These are phyloP conservation scores for Habroteleia sp. DNA, from an alignment of 2,888 invertebrate species.

Conservation along the genomic window DNA sequence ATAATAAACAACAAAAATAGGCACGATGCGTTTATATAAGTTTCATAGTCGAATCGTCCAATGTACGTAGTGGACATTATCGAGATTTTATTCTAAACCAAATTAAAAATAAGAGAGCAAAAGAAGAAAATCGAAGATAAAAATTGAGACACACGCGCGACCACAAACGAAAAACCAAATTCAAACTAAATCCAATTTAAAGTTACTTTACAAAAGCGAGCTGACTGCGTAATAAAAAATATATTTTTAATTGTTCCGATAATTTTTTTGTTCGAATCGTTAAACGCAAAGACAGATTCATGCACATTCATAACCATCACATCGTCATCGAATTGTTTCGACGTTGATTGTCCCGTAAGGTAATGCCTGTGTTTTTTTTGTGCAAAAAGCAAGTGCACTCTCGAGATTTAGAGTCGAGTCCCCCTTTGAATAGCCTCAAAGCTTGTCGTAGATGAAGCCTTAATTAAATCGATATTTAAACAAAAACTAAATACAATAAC, in stretches of 20 bases:
- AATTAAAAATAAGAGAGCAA: not conserved
- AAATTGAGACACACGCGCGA: slow-evolving; percentile 52
- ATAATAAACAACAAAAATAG: slow-evolving; percentile 60
- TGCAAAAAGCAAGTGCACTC: slow-evolving; percentile 56
- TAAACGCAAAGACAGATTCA: slow-evolving; percentile 43
- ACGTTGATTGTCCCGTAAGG: slow-evolving; percentile 40
- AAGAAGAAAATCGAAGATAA: too few relatives aligned
- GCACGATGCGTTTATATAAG: slow-evolving; percentile 64
- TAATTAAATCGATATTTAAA: slow-evolving; percentile 57
- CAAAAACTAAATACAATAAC: slow-evolving; percentile 6
- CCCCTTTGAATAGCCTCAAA: slow-evolving; percentile 60
- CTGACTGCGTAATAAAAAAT: slow-evolving; percentile 56
- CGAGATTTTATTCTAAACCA: slow-evolving; percentile 44
- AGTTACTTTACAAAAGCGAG: slow-evolving; percentile 48
- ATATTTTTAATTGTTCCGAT: slow-evolving; percentile 32
- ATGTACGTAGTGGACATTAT: slow-evolving; percentile 60
- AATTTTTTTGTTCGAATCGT: slow-evolving; percentile 40
- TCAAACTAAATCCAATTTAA: slow-evolving; percentile 14
- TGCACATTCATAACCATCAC: slow-evolving; percentile 53
- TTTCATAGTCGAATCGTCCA: slow-evolving; percentile 64
- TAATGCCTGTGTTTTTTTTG: slow-evolving; percentile 42
- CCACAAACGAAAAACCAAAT: slow-evolving; percentile 23
- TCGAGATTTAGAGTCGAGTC: slow-evolving; percentile 59
- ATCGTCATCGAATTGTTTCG: slow-evolving; percentile 54
- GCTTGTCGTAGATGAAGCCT: slow-evolving; percentile 61